These are phyloP conservation scores for Axinella damicornis DNA, from an alignment of 37 sponge, comb jelly and placozoan species.

Conservation along the genomic window DNA sequence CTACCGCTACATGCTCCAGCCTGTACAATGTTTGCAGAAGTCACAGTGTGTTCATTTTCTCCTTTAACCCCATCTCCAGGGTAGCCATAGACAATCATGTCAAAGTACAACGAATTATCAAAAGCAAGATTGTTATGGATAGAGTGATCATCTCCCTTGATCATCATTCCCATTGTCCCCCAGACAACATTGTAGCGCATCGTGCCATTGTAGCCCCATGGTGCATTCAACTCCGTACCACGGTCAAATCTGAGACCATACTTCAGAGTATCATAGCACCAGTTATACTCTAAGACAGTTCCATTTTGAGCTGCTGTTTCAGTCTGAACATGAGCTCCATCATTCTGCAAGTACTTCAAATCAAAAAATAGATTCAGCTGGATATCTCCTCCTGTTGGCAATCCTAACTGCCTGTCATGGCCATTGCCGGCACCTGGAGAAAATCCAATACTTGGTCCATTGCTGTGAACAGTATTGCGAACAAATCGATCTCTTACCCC, in stretches of 20 bases:
- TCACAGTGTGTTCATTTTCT: slow-evolving; percentile 20
- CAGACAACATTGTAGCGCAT: slow-evolving; percentile 24
- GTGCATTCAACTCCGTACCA: background rate
- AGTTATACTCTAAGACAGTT: slow-evolving; percentile 4
- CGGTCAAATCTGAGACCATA: slow-evolving; percentile 25
- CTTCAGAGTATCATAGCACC: slow-evolving; percentile 30
- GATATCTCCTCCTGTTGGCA: background rate
- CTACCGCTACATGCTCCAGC: background rate
- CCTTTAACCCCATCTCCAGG: slow-evolving; percentile 30
- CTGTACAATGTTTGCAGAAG: slow-evolving; percentile 8
- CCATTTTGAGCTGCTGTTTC: slow-evolving; percentile 11
- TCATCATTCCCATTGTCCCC: slow-evolving; percentile 13
- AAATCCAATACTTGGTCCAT: slow-evolving; percentile 38
- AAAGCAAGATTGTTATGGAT: slow-evolving; percentile 34
- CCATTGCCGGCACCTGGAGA: slow-evolving; percentile 8
- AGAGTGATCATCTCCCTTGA: slow-evolving; percentile 45
- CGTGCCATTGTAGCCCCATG: slow-evolving; percentile 35
- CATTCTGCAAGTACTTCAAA: slow-evolving; percentile 32
- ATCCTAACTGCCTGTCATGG: background rate
- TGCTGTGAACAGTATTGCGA: slow-evolving; percentile 44
- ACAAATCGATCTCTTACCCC: slow-evolving; percentile 36
- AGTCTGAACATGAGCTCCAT: slow-evolving; percentile 33
- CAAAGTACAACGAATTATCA: slow-evolving; percentile 19
- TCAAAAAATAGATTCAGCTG: slow-evolving; percentile 29
- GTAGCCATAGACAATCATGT: slow-evolving; percentile 12